A percentile compares a stretch with the other conserved stretches of the same genome.
Conservation (phyloP, 2,797 vertebrate species). For the Australoheros facetus region DNA sequence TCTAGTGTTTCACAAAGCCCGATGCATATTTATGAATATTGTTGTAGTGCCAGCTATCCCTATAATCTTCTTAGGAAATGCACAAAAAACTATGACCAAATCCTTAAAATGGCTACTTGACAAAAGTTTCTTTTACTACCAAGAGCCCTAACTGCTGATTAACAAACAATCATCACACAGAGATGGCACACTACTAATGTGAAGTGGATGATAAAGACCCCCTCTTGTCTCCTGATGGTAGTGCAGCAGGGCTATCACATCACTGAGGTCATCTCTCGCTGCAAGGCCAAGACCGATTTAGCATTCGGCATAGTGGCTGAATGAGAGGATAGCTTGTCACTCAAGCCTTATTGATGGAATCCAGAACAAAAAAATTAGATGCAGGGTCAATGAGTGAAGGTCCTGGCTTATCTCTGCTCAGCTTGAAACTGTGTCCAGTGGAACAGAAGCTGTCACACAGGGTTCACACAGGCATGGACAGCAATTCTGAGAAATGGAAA, state of each 20-base stretch:
- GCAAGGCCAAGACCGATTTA: slow-evolving; percentile 53
- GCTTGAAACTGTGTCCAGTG: slow-evolving; percentile 49
- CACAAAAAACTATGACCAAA: slow-evolving; percentile 37
- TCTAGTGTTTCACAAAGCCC: slow-evolving; percentile 53
- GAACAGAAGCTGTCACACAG: slow-evolving; percentile 59
- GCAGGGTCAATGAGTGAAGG: slow-evolving; percentile 60
- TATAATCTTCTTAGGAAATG: slow-evolving; percentile 39
- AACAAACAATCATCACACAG: slow-evolving; percentile 36
- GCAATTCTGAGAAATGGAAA: slow-evolving; percentile 43
- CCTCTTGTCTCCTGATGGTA: slow-evolving; percentile 22
- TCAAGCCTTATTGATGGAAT: slow-evolving; percentile 67
- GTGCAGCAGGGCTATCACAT: slow-evolving; percentile 42
- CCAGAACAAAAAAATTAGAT: slow-evolving; percentile 44
- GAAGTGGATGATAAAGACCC: slow-evolving; percentile 41
- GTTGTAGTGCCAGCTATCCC: slow-evolving; percentile 26
- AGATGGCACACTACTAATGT: slow-evolving; percentile 13
- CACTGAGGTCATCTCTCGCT: slow-evolving; percentile 54
- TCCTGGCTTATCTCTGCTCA: slow-evolving; percentile 48
- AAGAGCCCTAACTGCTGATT: slow-evolving; percentile 40
- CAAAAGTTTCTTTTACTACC: slow-evolving; percentile 30
- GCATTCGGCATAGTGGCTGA: slow-evolving; percentile 45
- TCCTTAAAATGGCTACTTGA: slow-evolving; percentile 42
- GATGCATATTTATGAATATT: slow-evolving; percentile 65
- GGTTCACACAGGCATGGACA: slow-evolving; percentile 33
- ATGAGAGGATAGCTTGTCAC: slow-evolving; percentile 53